Evolutionary conservation across 35 echinoderm and acorn worm genomes (phyloP).

Genomic region (Ptychodera flava): DNA sequence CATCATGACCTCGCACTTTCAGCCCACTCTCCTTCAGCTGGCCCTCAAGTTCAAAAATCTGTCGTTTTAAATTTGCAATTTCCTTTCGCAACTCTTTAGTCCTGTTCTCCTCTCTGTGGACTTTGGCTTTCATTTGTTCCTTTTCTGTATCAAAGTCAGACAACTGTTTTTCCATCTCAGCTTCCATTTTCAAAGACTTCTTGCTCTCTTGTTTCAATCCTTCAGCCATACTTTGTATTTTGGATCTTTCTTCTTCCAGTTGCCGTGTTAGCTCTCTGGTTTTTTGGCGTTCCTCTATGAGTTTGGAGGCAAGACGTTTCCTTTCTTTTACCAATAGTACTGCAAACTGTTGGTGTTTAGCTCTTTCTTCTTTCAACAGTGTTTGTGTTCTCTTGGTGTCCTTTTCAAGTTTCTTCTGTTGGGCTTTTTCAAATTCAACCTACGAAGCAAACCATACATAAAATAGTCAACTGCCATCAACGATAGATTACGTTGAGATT

Average conservation of each 20-base stretch:
- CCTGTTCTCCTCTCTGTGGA: conserved; percentile 84
- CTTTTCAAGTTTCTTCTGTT: conserved; percentile 95
- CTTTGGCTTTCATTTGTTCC: conserved; percentile 78
- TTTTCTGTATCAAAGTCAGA: conserved; percentile 97
- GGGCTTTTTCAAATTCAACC: conserved; percentile 99
- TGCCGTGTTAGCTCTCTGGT: conserved; percentile 52
- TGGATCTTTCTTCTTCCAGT: conserved; percentile 23
- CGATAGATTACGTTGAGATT: too few species aligned
- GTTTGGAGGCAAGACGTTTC: conserved; percentile 20
- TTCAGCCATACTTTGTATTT: not conserved
- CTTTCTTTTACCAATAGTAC: conserved; percentile 26
- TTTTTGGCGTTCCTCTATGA: not conserved
- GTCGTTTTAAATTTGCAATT: conserved; percentile 24
- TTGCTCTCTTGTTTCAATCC: conserved; percentile 31
- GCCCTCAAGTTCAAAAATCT: conserved; percentile 20
- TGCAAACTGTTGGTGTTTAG: conserved; percentile 75
- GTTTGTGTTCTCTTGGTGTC: conserved; percentile 83
- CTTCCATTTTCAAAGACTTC: conserved; percentile 73
- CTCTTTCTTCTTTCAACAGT: conserved; percentile 68
- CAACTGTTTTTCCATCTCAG: conserved; percentile 86
- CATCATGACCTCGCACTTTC: conserved; percentile 10
- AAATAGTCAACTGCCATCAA: too few species aligned
- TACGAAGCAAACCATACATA: conserved; percentile 38
- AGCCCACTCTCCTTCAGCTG: conserved; percentile 6
- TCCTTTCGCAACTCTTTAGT: conserved; percentile 66